These are phyloP conservation scores for Todiramphus saurophagus DNA, from an alignment of 2,113 vertebrate genomes.

Conservation along the genomic window DNA sequence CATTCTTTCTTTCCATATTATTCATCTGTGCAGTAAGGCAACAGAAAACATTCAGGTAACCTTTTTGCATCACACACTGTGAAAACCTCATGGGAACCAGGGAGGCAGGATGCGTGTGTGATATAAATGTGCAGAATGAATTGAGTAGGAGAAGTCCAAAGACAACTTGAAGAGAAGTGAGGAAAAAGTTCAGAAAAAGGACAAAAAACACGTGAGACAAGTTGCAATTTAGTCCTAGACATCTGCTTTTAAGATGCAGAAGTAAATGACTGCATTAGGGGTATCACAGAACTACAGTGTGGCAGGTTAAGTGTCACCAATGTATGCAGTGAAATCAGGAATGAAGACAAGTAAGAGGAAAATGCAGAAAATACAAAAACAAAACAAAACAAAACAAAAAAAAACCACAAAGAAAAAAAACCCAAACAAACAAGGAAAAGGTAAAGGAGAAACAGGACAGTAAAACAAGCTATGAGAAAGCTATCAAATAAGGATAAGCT, in stretches of 20 bases:
- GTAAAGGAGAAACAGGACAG: background rate
- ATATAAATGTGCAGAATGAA: background rate
- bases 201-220: background rate
- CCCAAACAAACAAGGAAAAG: background rate
- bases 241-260: background rate
- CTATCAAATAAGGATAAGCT: background rate
- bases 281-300: background rate
- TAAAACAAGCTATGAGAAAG: background rate
- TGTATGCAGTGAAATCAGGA: background rate
- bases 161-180: background rate
- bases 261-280: background rate
- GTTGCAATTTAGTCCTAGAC: background rate
- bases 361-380: background rate
- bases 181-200: background rate
- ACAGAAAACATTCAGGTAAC: background rate
- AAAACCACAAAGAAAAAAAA: too few species aligned
- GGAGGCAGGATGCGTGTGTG: background rate
- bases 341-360: background rate
- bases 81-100: background rate
- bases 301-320: background rate
- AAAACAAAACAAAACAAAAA: too few species aligned
- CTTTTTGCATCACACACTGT: background rate
- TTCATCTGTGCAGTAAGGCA: background rate
- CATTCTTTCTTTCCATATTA: background rate
- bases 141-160: background rate